These are phyloP conservation scores for Prosapia bicincta DNA, from an alignment of 2,888 invertebrate genomes.

Conservation along the genomic window DNA sequence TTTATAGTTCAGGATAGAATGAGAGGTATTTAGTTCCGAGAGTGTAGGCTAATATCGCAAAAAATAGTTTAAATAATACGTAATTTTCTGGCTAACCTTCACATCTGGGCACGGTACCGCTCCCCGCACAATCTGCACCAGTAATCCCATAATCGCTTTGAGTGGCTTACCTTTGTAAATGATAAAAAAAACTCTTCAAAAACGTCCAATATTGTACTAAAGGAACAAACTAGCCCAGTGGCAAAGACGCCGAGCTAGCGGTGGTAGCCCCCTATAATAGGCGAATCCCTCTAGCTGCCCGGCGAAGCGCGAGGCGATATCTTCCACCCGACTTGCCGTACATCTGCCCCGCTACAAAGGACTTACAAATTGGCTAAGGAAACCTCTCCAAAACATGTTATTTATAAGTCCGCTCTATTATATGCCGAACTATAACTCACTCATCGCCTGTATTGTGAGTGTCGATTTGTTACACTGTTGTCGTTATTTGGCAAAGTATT, in stretches of 20 bases:
- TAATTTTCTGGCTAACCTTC: background rate
- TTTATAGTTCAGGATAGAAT: too few species aligned
- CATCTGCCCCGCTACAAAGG: background rate
- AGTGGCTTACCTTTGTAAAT: background rate
- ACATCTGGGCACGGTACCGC: background rate
- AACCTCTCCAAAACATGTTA: background rate
- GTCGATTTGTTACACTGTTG: background rate
- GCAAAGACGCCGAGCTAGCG: background rate
- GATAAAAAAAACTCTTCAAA: background rate
- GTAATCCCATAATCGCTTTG: background rate
- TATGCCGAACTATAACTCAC: background rate
- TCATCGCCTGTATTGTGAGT: background rate
- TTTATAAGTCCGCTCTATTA: background rate
- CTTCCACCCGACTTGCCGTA: background rate
- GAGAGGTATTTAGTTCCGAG: too few species aligned
- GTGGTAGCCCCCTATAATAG: background rate
- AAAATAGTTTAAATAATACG: too few species aligned
- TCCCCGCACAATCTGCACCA: background rate
- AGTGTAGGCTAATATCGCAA: too few species aligned
- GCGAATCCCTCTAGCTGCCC: background rate
- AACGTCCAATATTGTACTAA: background rate
- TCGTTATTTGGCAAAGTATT: too few species aligned
- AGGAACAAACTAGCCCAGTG: background rate
- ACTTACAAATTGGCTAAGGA: background rate
- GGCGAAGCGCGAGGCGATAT: background rate